Base-by-base conservation (phyloP, 2,888 invertebrate genomes). In the Eutolmus rufibarbis region DNA sequence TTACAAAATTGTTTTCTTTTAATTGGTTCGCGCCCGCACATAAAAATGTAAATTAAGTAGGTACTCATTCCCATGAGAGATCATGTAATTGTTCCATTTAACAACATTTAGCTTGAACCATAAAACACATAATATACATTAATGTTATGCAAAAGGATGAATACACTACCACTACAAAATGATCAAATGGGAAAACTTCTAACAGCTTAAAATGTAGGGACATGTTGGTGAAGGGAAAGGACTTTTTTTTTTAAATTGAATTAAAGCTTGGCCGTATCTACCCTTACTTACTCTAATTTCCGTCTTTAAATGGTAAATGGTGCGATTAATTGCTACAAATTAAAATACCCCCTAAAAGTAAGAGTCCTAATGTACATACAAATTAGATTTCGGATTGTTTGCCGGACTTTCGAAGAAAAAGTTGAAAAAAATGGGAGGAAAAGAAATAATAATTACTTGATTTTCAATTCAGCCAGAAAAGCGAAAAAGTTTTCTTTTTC, bases 401-500 rank as follows among this genome's bases (percentile, higher is more conserved):
- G 28, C 51, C 16, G 40, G 28, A 51, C 23, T 12, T 28, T 46
- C 1, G 23, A 14, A 16, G 51, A 46, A 78, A 79, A 79, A 51
- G 28, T 51, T 40, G 16, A n/a, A 40, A 31, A 28, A 23, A 51
- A 79, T 79, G 51, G 31, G n/a, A 79, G 43, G 56, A 23, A 79
- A 78, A 51, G 51, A 46, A 51, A 79, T 79, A 79, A 79, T 79
- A 79, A 79, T 79, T 79, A 79, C 79, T 79, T 79, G 46, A 79
- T 79, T 51, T 79, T 79, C 79, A 79, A 79, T 79, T 79, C 51
- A 19, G 51, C 46, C 46, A 51, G 79, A 19, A 46, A 79, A 79
- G 51, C 46, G 79, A 79, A 79, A 37, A 79, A 79, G 51, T 51
- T 46, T 79, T 12, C 31, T 46, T 46, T 28, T 51, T 31, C 28